Percentiles rank a stretch among this genome's conserved stretches.
These are phyloP conservation scores for Saccostrea cuccullata DNA, from an alignment of 1,140 invertebrate genomes.

Conservation along the genomic window DNA sequence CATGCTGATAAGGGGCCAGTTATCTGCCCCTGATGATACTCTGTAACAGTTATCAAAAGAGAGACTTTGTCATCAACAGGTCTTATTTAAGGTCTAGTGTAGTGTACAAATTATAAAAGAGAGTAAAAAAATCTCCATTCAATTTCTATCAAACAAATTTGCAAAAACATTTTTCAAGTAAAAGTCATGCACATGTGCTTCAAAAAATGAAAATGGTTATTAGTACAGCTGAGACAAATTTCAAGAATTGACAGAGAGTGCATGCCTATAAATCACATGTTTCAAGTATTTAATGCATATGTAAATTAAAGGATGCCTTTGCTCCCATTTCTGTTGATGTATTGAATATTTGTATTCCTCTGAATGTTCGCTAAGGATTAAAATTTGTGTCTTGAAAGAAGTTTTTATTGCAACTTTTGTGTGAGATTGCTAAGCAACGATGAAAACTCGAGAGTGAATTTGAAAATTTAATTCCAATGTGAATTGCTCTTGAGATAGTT, in stretches of 20 bases:
- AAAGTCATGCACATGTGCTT: neutral
- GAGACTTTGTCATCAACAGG: neutral
- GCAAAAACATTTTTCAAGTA: too few relatives aligned
- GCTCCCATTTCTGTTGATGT: neutral
- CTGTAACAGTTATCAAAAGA: neutral
- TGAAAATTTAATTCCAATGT: constrained; percentile 26
- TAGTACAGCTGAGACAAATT: neutral
- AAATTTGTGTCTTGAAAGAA: constrained; percentile 1
- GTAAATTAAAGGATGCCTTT: constrained; percentile 2
- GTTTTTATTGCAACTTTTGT: constrained; percentile 33
- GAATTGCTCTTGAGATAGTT: constrained; percentile 24
- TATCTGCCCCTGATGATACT: neutral
- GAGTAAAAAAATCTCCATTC: too few relatives aligned
- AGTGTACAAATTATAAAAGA: neutral
- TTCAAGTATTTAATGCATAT: constrained; percentile 23
- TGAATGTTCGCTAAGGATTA: neutral
- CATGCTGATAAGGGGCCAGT: constrained; percentile 16
- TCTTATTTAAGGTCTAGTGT: neutral
- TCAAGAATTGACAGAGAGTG: neutral
- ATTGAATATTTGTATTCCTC: neutral
- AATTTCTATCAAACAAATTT: too few relatives aligned
- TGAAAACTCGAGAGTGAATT: constrained; percentile 3
- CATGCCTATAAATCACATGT: constrained; percentile 1
- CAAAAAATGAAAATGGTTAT: neutral
- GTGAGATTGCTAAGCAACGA: constrained; percentile 17